Evolutionary conservation across 2,113 vertebrate genomes (phyloP).

Genomic region (Electrona antarctica): DNA sequence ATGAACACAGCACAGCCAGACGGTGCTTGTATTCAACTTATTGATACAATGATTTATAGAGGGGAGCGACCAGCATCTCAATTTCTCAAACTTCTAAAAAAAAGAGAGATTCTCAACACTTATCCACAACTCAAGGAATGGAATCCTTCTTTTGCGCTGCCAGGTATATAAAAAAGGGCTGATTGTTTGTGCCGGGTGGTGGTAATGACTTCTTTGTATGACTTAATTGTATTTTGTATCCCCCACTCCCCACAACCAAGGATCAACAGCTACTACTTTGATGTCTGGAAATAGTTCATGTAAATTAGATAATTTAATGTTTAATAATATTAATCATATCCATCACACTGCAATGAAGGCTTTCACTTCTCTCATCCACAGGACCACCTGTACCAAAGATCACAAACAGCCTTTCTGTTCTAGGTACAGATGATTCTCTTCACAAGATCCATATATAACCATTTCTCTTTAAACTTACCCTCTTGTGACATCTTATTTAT

Average conservation of each 20-base stretch:
- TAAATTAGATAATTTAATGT: neutral
- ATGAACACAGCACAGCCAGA: neutral
- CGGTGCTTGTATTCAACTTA: neutral
- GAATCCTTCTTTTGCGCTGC: neutral
- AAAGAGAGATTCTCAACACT: conserved; percentile 21
- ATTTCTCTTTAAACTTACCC: no score
- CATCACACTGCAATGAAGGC: no score
- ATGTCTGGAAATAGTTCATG: neutral
- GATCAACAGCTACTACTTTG: neutral
- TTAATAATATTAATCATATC: no score
- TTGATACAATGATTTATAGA: conserved; percentile 24
- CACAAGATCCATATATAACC: no score
- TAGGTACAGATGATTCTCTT: neutral
- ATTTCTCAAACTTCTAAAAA: conserved; percentile 25
- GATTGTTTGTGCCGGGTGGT: no score
- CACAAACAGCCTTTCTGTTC: neutral
- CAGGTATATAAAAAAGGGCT: no score
- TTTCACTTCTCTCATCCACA: neutral
- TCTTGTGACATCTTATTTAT: neutral
- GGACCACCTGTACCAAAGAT: neutral
- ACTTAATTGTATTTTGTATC: neutral
- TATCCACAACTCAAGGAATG: conserved; percentile 32
- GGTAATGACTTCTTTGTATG: neutral
- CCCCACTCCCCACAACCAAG: no score
- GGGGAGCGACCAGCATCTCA: neutral